Evolutionary conservation across 2,113 vertebrate species (phyloP), one percentile per base, ranked within the genome.

Genomic region (Nothoprocta perdicaria): DNA sequence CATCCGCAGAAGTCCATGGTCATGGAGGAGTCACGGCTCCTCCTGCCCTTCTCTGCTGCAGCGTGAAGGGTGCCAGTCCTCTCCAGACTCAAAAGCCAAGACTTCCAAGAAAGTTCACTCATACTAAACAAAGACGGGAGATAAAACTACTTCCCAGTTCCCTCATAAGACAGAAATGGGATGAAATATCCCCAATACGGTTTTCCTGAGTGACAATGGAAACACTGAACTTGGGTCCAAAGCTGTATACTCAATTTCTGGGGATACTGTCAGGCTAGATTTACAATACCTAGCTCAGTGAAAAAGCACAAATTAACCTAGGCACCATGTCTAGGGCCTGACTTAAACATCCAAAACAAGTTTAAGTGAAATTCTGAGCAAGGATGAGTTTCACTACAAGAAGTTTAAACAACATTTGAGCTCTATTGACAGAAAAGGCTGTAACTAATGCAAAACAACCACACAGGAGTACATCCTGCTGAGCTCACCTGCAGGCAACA

Each of bases 231-330:
- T 53, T 82, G 53, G 13, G 26, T 41, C 52, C 55, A 40, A 80
- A 88, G 80, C 68, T 12, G 3, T 58, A 40, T 52, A 41, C 3
- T 27, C 40, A 33, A 27, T 43, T 24, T 62, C 55, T 68, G 21
- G 68, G 58, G n/a, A 58, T 62, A 76, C 2, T 57, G 23, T 57
- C 52, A 85, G 35, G 38, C 46, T 89, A 5, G 1, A 62, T 46
- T 63, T 65, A 38, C 35, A 38, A 38, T 38, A 38, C 35, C 35
- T 38, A 38, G 6, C 35, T 52, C 53, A 35, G 23, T 38, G 41
- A 73, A 89, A 82, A 91, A 89, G 52, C 41, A 9, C 23, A 71
- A 55, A 80, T 55, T 72, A 82, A 87, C 22, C 12, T 40, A 90
- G 80, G n/a, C 4, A 52, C 45, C 26, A 16, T 58, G 79, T 27